phyloP scores from a whole-genome alignment of 2,888 invertebrate species.

The Drosophila suboccidentalis region DNA sequence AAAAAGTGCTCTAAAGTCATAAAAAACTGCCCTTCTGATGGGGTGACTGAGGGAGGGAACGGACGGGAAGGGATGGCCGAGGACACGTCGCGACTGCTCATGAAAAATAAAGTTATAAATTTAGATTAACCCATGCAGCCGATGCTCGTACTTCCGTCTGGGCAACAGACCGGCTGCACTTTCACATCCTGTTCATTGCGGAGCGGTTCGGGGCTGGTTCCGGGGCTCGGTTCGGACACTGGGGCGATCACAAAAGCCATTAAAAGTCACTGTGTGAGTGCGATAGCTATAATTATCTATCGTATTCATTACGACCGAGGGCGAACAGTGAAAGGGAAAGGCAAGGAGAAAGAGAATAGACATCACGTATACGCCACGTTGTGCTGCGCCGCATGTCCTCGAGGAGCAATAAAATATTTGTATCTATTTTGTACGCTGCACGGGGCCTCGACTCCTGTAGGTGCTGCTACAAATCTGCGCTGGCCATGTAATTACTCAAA shows the following conservation, averaged over 20 bases:
- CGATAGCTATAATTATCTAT: conserved; percentile 74
- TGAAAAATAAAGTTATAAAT: conserved; percentile 79
- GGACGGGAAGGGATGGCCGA: conserved; percentile 3
- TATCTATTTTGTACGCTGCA: conserved; percentile 68
- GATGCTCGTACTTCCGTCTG: conserved; percentile 36
- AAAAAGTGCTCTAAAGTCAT: conserved; percentile 49
- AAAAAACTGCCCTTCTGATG: background rate
- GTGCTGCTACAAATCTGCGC: conserved; percentile 66
- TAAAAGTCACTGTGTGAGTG: conserved; percentile 71
- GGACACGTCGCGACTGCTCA: conserved; percentile 46
- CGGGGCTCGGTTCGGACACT: background rate
- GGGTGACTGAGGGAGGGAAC: background rate
- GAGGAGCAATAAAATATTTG: conserved; percentile 82
- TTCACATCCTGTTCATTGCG: background rate
- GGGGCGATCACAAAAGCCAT: conserved; percentile 66
- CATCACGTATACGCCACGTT: conserved; percentile 55
- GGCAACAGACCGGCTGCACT: conserved; percentile 29
- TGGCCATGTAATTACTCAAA: conserved; percentile 80
- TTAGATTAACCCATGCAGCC: conserved; percentile 74
- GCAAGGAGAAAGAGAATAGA: background rate
- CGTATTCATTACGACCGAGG: conserved; percentile 71
- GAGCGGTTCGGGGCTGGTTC: background rate
- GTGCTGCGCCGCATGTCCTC: conserved; percentile 67
- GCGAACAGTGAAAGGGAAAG: background rate
- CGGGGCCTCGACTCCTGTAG: conserved; percentile 29